Base-by-base conservation (phyloP, 2,113 vertebrate species). In the Arothron firmamentum region DNA sequence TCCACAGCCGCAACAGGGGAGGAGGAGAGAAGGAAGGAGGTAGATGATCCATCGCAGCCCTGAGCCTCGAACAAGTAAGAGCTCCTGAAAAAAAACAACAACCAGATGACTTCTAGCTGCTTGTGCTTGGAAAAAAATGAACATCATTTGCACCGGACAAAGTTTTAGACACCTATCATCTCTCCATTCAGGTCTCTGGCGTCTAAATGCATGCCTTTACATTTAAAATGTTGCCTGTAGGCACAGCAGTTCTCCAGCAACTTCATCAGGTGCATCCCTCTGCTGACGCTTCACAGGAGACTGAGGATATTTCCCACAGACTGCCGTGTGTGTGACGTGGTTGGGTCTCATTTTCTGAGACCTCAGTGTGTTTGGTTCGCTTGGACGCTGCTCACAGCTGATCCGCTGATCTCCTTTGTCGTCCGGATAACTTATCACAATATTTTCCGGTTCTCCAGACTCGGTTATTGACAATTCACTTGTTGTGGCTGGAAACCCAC, bases 31-130 rank as follows among this genome's bases (percentile, higher is more conserved):
- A 69, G 56, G 43, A 72, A 59, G 72, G 66, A 55, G 70, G 72
- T 47, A 56, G n/a, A 42, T 10, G 42, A 28, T 5, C 17, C 17
- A 49, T 8, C 47, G 17, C n/a, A 18, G 17, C 47, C 68, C 31
- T 64, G 2, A 75, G 18, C 79, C 50, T 60, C 75, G 43, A 67
- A 59, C 72, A 84, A 80, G 89, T 89, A 81, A 85, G 86, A 11
- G 9, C 50, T 71, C 64, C 16, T 57, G 52, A 51, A 18, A 7
- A 15, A 71, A 23, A 23, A 23, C 2, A 23, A 23, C 2, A 23
- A 23, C 70, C n/a, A 55, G 6, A 28, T 21, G 50, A 45, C 38
- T 31, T 23, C 21, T 3, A 23, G 21, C 21, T 23, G 28, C 28
- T 31, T 31, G 28, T 23, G 21, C 21, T 23, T 23, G 21, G 21